Conservation (phyloP, 2,888 invertebrate species). For the Parnassius apollo region DNA sequence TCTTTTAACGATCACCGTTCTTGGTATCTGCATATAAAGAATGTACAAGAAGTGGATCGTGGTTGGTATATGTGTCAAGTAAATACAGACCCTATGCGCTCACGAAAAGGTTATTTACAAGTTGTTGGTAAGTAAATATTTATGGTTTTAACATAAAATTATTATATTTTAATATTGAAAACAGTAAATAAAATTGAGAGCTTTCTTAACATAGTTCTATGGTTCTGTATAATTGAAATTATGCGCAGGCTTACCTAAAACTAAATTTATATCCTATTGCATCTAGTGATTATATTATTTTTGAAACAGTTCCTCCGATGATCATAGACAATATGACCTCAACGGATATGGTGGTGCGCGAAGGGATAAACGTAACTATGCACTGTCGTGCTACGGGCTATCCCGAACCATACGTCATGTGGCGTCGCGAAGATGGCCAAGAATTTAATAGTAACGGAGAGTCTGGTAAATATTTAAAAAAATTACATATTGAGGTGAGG, state of each 20-base stretch:
- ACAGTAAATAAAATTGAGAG: too few species aligned
- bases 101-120: conserved; percentile 93
- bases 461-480: conserved; percentile 79
- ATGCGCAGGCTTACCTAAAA: too few species aligned
- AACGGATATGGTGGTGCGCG: conserved; percentile 94
- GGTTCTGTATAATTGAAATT: too few species aligned
- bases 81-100: conserved; percentile 96
- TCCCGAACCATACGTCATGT: conserved; percentile 95
- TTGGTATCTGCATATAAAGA: conserved; percentile 94
- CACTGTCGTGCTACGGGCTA: conserved; percentile 93
- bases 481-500: background rate
- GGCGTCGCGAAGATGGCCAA: conserved; percentile 93
- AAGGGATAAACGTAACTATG: conserved; percentile 93
- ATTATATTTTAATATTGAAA: too few species aligned
- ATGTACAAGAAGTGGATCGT: conserved; percentile 92
- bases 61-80: conserved; percentile 97
- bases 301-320: conserved; percentile 89
- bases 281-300: too few species aligned
- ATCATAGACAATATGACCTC: conserved; percentile 95
- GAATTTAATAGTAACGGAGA: conserved; percentile 95
- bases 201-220: too few species aligned
- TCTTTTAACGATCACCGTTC: conserved; percentile 94
- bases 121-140: conserved; percentile 88
- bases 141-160: background rate
- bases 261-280: too few species aligned